Percentiles rank a stretch among this genome's conserved stretches.
Evolutionary conservation across 2,888 invertebrate species (phyloP).

Genomic region (Osmoderma eremita): DNA sequence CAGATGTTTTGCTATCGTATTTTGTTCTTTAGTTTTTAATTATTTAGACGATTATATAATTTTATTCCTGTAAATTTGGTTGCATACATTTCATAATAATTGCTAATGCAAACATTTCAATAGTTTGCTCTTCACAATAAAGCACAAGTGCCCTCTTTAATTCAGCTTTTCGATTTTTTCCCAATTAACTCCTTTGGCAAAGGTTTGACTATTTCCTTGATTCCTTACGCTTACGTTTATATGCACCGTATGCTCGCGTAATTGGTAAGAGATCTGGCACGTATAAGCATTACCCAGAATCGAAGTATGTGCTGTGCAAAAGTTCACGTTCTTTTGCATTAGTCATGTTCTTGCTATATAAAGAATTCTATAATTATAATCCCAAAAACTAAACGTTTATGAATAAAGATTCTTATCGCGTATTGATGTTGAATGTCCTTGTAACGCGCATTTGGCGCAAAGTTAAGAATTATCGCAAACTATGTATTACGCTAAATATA

Average conservation of each 20-base stretch:
- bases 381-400: neutral
- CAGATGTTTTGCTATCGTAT: too few species aligned
- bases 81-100: too few species aligned
- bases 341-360: neutral
- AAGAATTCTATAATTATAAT: conserved; percentile 14
- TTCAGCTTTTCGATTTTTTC: too few species aligned
- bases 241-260: neutral
- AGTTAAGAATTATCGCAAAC: too few species aligned
- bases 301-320: conserved; percentile 13
- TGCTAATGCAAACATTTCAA: too few species aligned
- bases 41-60: too few species aligned
- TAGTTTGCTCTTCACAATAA: too few species aligned
- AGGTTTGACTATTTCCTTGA: neutral
- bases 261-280: conserved; percentile 11
- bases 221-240: neutral
- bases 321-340: conserved; percentile 12
- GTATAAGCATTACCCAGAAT: conserved; percentile 16
- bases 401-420: conserved; percentile 4
- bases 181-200: too few species aligned
- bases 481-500: too few species aligned
- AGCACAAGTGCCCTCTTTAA: too few species aligned
- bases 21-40: too few species aligned
- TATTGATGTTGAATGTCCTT: neutral
- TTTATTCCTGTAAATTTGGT: too few species aligned
- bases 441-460: neutral